phyloP scores from a whole-genome alignment of 2,888 invertebrate species.

The Cyclophora albipunctata region DNA sequence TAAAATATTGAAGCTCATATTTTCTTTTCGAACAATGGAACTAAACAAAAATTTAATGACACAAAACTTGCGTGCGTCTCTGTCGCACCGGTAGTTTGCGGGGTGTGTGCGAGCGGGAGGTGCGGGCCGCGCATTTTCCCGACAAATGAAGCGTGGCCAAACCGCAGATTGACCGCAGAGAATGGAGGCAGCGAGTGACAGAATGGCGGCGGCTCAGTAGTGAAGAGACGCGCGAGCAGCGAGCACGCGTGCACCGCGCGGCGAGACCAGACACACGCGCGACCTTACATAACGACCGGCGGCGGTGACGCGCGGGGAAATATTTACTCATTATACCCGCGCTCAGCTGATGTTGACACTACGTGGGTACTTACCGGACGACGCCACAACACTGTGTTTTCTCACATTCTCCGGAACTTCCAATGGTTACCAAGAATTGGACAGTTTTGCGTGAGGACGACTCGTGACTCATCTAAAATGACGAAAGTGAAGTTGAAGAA shows the following conservation, averaged over 20 bases:
- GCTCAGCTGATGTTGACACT: slow-evolving; percentile 62
- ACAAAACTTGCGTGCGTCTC: slow-evolving; percentile 62
- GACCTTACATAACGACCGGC: slow-evolving; percentile 18
- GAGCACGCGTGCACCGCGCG: slow-evolving; percentile 43
- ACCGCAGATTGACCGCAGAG: slow-evolving; percentile 77
- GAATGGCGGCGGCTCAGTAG: slow-evolving; percentile 73
- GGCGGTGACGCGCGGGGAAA: slow-evolving; percentile 46
- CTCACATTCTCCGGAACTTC: slow-evolving; percentile 32
- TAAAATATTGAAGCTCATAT: slow-evolving; percentile 67
- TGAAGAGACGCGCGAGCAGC: slow-evolving; percentile 58
- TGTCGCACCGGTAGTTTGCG: slow-evolving; percentile 29
- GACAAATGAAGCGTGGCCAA: slow-evolving; percentile 76
- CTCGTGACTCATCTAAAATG: slow-evolving; percentile 70
- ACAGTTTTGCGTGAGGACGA: slow-evolving; percentile 33
- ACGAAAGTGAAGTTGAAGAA: slow-evolving; percentile 72
- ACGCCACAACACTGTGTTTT: slow-evolving; percentile 1
- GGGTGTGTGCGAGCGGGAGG: slow-evolving; percentile 43
- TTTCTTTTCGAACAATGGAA: slow-evolving; percentile 65
- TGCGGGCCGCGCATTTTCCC: slow-evolving; percentile 63
- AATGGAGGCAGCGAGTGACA: slow-evolving; percentile 74
- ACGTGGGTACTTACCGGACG: slow-evolving; percentile 9
- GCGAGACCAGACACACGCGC: slow-evolving; percentile 26
- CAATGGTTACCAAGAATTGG: slow-evolving; percentile 40
- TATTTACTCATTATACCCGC: slow-evolving; percentile 38
- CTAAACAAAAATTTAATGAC: slow-evolving; percentile 68